phyloP scores from a whole-genome alignment of 2,888 invertebrate species.

The Ceramica pisi region DNA sequence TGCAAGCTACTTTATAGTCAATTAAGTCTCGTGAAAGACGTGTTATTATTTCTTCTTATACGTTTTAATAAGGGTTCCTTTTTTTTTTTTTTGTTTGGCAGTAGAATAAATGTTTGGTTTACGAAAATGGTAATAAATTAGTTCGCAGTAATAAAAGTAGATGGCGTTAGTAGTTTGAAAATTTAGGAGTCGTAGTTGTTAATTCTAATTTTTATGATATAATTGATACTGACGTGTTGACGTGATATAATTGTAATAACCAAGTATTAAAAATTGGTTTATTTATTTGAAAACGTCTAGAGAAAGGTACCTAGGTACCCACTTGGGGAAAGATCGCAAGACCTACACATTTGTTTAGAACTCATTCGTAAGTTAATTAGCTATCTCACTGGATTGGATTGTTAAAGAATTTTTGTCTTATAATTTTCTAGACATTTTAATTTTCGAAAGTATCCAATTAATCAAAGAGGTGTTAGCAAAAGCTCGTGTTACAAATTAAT shows the following conservation, averaged over 20 bases:
- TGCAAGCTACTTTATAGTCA: conserved; percentile 63
- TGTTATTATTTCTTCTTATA: conserved; percentile 59
- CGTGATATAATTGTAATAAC: too few relatives aligned
- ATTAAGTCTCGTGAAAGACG: conserved; percentile 59
- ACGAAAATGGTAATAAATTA: conserved; percentile 37
- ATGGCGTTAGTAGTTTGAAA: conserved; percentile 60
- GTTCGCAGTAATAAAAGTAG: conserved; percentile 45
- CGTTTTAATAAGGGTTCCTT: conserved; percentile 45
- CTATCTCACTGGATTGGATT: neutral
- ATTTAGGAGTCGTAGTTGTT: neutral
- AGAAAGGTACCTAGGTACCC: too few relatives aligned
- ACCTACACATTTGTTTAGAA: too few relatives aligned
- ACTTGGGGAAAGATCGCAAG: too few relatives aligned
- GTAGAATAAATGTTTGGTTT: conserved; percentile 10
- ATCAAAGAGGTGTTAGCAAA: conserved; percentile 21
- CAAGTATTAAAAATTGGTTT: too few relatives aligned
- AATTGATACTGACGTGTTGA: too few relatives aligned
- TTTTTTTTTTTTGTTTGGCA: conserved; percentile 24
- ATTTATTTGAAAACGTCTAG: too few relatives aligned
- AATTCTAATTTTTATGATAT: too few relatives aligned
- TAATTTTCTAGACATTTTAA: neutral
- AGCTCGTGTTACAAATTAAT: conserved; percentile 38
- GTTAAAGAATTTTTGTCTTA: neutral
- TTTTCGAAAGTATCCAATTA: conserved; percentile 18
- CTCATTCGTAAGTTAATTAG: neutral